A percentile compares a stretch with the other conserved stretches of the same genome.
These are phyloP conservation scores for Clavelina lepadiformis DNA, from an alignment of 23 tunicate species.

Conservation along the genomic window DNA sequence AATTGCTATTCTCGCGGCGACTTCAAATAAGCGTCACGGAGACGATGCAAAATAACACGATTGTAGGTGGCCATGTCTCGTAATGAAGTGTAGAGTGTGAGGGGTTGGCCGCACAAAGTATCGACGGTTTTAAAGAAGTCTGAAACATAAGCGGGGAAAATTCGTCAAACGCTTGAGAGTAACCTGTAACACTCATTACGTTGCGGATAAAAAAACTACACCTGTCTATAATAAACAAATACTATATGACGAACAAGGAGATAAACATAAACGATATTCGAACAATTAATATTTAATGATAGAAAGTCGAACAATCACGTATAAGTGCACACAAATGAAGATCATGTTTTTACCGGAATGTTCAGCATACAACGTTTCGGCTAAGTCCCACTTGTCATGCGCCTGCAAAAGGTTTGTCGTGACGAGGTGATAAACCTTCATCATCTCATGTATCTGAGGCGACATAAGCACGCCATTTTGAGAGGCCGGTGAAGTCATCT, in stretches of 20 bases:
- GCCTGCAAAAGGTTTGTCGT: conserved; percentile 57
- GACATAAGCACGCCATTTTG: conserved; percentile 38
- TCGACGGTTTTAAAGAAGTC: conserved; percentile 79
- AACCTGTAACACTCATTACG: not conserved
- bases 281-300: too few species aligned
- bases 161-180: not conserved
- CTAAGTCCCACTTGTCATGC: conserved; percentile 78
- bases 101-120: conserved; percentile 33
- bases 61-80: conserved; percentile 65
- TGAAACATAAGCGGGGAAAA: conserved; percentile 7
- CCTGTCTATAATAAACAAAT: too few species aligned
- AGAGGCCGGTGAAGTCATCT: conserved; percentile 60
- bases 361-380: conserved; percentile 37
- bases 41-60: conserved; percentile 56
- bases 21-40: conserved; percentile 35
- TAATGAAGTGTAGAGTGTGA: conserved; percentile 54
- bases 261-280: too few species aligned
- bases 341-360: conserved; percentile 41
- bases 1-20: conserved; percentile 59
- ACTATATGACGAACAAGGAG: too few species aligned
- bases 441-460: conserved; percentile 43
- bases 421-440: conserved; percentile 56
- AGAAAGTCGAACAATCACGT: too few species aligned
- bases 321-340: too few species aligned
- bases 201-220: not conserved